A percentile compares a stretch with the other conserved stretches of the same genome.
Conservation (phyloP, 2,888 invertebrate species). For the Mechanitis messenoides region DNA sequence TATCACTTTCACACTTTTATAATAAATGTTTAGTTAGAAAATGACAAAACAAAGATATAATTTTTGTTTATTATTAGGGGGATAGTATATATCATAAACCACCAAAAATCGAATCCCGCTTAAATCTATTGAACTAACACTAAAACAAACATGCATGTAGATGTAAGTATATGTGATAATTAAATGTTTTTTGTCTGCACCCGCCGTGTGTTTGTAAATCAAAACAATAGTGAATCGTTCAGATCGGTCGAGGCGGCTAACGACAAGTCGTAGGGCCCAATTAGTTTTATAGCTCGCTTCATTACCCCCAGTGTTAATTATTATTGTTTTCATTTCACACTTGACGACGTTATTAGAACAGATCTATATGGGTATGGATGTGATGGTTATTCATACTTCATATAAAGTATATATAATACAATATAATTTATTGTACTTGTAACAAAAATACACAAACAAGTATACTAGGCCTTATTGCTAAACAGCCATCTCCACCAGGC, state of each 20-base stretch:
- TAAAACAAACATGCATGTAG: not conserved
- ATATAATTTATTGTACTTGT: no score
- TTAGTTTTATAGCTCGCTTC: constrained; percentile 74
- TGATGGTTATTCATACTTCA: not conserved
- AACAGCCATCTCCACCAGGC: no score
- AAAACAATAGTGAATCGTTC: constrained; percentile 45
- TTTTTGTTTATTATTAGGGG: no score
- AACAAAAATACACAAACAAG: no score
- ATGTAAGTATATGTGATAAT: not conserved
- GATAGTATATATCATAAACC: no score
- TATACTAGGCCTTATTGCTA: no score
- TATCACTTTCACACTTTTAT: no score
- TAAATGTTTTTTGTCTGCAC: not conserved
- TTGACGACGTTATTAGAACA: constrained; percentile 73
- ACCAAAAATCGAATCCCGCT: no score
- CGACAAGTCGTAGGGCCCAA: constrained; percentile 48
- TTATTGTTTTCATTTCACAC: constrained; percentile 73
- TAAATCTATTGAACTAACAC: no score
- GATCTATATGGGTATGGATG: not conserved
- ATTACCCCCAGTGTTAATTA: constrained; percentile 76
- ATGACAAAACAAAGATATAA: no score
- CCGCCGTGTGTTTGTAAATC: constrained; percentile 21
- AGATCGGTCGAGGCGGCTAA: constrained; percentile 35
- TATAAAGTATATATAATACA: no score
- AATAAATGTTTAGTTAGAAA: no score